Evolutionary conservation across 2,888 invertebrate species (phyloP).

Genomic region (Rhogogaster chlorosoma): DNA sequence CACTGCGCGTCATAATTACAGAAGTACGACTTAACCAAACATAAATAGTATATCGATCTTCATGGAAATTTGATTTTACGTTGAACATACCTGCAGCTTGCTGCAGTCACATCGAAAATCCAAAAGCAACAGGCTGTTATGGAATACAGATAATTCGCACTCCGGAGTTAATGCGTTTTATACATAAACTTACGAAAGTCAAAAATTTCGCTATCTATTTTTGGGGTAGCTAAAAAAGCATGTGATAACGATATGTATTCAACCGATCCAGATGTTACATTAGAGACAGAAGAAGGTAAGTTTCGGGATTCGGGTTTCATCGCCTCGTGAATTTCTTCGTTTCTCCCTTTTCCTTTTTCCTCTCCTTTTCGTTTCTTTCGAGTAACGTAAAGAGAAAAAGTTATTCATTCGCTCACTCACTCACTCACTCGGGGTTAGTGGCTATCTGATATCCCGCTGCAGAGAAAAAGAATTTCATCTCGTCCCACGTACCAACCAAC

Average conservation of each 20-base stretch:
- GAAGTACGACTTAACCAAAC: not conserved
- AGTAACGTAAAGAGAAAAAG: slow-evolving; percentile 1
- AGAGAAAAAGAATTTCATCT: slow-evolving; percentile 25
- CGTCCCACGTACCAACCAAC: slow-evolving; percentile 2
- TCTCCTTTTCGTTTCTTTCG: not conserved
- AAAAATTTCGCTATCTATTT: not conserved
- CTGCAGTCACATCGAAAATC: not conserved
- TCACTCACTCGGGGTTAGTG: slow-evolving; percentile 17
- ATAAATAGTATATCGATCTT: not conserved
- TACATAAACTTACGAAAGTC: not conserved
- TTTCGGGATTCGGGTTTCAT: not conserved
- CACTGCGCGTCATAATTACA: not conserved
- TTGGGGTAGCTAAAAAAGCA: not conserved
- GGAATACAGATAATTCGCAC: not conserved
- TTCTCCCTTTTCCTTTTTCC: not conserved
- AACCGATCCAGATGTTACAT: not conserved
- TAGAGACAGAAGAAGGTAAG: not conserved
- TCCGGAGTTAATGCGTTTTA: not conserved
- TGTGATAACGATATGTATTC: not conserved
- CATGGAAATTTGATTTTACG: not conserved
- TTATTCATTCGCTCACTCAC: slow-evolving; percentile 28
- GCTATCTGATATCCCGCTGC: slow-evolving; percentile 8
- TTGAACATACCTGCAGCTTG: not conserved
- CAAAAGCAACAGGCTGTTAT: not conserved
- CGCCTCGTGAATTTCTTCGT: slow-evolving; percentile 5